A percentile compares a stretch with the other conserved stretches of the same genome.
Evolutionary conservation across 1,140 invertebrate species (phyloP).

Genomic region (Drosophila malerkotliana): DNA sequence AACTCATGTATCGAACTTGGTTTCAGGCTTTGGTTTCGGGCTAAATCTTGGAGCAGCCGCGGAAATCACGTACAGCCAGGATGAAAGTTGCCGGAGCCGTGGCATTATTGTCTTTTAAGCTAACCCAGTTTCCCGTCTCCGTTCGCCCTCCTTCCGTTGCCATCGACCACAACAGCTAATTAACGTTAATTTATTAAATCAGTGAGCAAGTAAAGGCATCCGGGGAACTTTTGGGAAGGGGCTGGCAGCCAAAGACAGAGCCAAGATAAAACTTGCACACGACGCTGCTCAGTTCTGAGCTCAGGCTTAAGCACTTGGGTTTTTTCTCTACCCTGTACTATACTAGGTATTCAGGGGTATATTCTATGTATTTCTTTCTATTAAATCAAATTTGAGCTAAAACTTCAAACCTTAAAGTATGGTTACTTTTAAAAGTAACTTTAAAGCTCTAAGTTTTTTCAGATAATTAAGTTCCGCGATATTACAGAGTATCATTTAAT

Average conservation of each 20-base stretch:
- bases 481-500: neutral
- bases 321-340: constrained; percentile 21
- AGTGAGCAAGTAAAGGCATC: constrained; percentile 81
- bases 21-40: constrained; percentile 6
- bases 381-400: neutral
- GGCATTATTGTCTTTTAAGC: constrained; percentile 79
- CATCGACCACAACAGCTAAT: constrained; percentile 80
- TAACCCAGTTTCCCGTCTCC: constrained; percentile 56
- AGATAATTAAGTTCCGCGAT: neutral
- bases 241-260: constrained; percentile 19
- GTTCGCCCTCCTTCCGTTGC: neutral
- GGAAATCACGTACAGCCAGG: constrained; percentile 70
- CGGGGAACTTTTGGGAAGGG: constrained; percentile 22
- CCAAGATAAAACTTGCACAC: constrained; percentile 78
- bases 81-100: constrained; percentile 71
- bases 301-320: constrained; percentile 45
- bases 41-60: constrained; percentile 63
- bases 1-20: constrained; percentile 73
- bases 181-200: constrained; percentile 84
- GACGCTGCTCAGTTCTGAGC: constrained; percentile 44
- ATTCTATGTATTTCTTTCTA: neutral
- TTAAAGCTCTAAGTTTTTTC: too few relatives aligned
- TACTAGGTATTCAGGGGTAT: neutral
- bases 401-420: neutral
- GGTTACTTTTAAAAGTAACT: too few relatives aligned